Base-by-base conservation (phyloP, 2,113 vertebrate species). In the Trematomus loennbergii region DNA sequence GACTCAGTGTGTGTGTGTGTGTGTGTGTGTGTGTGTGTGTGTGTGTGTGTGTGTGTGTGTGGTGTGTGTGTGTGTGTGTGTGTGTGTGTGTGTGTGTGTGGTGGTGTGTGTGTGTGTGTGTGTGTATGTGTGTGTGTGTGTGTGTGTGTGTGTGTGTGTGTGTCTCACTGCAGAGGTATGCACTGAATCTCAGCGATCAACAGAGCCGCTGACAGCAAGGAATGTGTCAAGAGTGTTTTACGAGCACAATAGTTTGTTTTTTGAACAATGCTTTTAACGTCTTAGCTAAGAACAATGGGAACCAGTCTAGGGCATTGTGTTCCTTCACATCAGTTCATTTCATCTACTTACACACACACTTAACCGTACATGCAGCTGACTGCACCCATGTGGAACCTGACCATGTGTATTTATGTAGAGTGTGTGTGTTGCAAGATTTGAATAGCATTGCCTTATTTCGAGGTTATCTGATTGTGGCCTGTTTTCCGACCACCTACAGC, bases 141-240 rank as follows among this genome's bases (percentile, higher is more conserved):
- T 36, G 9, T 72, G 59, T 43, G 61, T 54, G 73, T 74, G 72
- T 62, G 33, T 49, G 43, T 29, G 15, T 40, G 25, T 29, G 22
- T 29, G 50, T 67, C 61, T 50, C 59, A 20, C 33, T 55, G 73
- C 83, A 80, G 72, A 87, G 88, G 82, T 92, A 93, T 93, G 88
- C 76, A 36, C 73, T 86, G 63, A 89, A 90, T 88, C 70, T 84
- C 58, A 72, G 60, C 22, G 8, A 76, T 78, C 74, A 43, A 66
- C 33, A 53, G 71, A 68, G 59, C 69, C 43, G 87, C 40, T 91
- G 89, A 92, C 91, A 88, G 86, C 55, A 0, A 88, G 77, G 91
- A 89, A 90, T 89, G 91, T 17, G 17, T 86, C 82, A 81, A 91
- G 87, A 68, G 29, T 73, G 64, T 81, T 81, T 79, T 57, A 82